phyloP scores from a whole-genome alignment of 2,113 vertebrate genomes.

The Pluvianellus socialis region DNA sequence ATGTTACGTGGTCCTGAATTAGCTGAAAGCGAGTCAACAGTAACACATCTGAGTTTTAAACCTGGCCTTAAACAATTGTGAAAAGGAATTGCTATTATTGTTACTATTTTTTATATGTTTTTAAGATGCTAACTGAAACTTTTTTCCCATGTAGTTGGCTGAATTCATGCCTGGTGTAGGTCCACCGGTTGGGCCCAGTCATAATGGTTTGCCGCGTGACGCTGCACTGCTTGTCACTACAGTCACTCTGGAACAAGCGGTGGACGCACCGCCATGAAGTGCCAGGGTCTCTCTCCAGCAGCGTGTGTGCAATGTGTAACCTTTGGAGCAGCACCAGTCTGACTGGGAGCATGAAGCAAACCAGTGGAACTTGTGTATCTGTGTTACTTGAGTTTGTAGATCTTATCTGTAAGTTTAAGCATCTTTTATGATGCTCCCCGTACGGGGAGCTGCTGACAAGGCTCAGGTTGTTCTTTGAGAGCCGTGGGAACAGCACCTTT shows the following conservation, averaged over 20 bases:
- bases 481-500: slow-evolving; percentile 62
- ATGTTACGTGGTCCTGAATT: background rate
- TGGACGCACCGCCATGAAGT: background rate
- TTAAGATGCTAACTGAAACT: background rate
- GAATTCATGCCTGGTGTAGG: background rate
- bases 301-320: fast-evolving
- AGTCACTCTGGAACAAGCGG: background rate
- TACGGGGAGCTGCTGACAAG: background rate
- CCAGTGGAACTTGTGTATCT: background rate
- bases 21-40: background rate
- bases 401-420: background rate
- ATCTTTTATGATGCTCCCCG: background rate
- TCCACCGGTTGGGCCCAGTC: background rate
- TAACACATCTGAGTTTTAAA: background rate
- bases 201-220: background rate
- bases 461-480: slow-evolving; percentile 53
- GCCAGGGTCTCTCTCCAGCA: background rate
- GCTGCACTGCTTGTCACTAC: background rate
- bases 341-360: background rate
- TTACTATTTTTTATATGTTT: background rate
- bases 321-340: background rate
- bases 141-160: background rate
- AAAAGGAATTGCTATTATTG: background rate
- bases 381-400: background rate
- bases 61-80: background rate